Evolutionary conservation across 23 tunicate species (phyloP), one percentile per base, ranked within the genome.

Genomic region (Ascidia mentula): DNA sequence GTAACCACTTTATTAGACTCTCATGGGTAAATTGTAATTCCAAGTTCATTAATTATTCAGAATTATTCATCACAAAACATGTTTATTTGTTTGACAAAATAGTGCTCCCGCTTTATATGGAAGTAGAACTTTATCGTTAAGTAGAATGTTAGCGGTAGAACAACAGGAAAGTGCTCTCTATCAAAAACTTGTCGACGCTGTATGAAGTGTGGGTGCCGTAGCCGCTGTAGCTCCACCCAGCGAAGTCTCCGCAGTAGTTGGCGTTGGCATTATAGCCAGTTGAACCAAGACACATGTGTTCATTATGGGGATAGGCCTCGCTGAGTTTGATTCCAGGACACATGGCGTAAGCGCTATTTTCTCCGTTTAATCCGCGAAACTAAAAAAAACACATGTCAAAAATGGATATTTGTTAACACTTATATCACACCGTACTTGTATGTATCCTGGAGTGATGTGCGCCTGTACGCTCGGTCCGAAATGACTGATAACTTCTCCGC

Each of bases 381-480:
- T n/a, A n/a, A n/a, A n/a, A n/a, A n/a, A n/a, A n/a, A n/a, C n/a
- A n/a, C n/a, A n/a, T n/a, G n/a, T n/a, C n/a, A n/a, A n/a, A n/a
- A n/a, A n/a, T n/a, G n/a, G n/a, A n/a, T n/a, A n/a, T n/a, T n/a
- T n/a, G n/a, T n/a, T n/a, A n/a, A n/a, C n/a, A n/a, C n/a, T n/a
- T n/a, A n/a, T n/a, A n/a, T n/a, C n/a, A n/a, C n/a, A 9, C 24
- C 65, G 22, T 42, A 87, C 91, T 69, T 87, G 86, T 5, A 87
- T 81, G 40, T 81, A 87, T 37, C 91, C 91, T 8, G 78, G 46
- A 4, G 82, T 85, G 18, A 81, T 20, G 40, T 76, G 0, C 32
- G 36, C 17, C 34, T 75, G 77, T 7, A 40, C 60, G 34, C 5
- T 34, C 18, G 77, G 36, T 15, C 86, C 86, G 69, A 87, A 76